These are phyloP conservation scores for Pteruthius melanotis DNA, from an alignment of 2,113 vertebrate species.

Conservation along the genomic window DNA sequence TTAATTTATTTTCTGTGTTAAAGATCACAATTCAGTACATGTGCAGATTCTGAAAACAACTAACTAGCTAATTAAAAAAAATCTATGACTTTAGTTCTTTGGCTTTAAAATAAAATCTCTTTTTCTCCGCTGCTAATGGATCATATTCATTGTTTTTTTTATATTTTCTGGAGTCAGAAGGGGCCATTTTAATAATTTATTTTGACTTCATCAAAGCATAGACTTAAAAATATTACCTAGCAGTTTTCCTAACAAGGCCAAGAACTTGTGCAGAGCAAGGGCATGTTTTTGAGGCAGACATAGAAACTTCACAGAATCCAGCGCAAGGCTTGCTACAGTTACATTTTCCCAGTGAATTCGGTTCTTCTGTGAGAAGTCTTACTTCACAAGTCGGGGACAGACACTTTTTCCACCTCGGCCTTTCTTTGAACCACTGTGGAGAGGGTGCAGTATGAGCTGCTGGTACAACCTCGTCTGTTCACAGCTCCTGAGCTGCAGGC, in stretches of 20 bases:
- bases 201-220: not conserved
- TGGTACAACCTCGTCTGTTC: not conserved
- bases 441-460: not conserved
- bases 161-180: not conserved
- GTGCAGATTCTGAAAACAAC: not conserved
- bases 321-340: not conserved
- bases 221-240: not conserved
- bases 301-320: not conserved
- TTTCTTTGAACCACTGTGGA: constrained; percentile 5
- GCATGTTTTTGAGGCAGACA: not conserved
- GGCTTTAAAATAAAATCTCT: not conserved
- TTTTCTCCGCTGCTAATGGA: not conserved
- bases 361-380: not conserved
- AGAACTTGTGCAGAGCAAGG: not conserved
- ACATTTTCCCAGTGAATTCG: not conserved
- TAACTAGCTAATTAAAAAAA: not conserved
- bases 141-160: not conserved
- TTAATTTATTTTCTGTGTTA: not conserved
- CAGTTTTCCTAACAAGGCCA: not conserved
- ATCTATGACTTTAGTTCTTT: not conserved
- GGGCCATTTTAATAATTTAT: not conserved
- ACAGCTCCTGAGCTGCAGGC: not conserved
- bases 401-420: not conserved
- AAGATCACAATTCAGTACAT: not conserved
- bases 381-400: not conserved